These are phyloP conservation scores for Hyperoplus lanceolatus DNA, from an alignment of 2,797 vertebrate species.

Conservation along the genomic window DNA sequence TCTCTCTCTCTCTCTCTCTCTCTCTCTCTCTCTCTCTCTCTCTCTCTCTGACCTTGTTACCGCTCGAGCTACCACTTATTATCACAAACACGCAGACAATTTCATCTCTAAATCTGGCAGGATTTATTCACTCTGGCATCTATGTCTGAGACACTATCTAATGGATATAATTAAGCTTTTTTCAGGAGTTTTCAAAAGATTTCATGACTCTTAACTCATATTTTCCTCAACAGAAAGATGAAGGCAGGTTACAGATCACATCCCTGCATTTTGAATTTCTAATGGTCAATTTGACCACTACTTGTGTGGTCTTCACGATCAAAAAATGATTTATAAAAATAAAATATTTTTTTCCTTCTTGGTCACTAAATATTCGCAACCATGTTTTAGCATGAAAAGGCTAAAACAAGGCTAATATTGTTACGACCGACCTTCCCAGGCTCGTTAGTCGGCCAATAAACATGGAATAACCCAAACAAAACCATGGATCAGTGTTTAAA, in stretches of 20 bases:
- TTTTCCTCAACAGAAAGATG: constrained; percentile 36
- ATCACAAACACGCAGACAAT: constrained; percentile 61
- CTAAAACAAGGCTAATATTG: no score
- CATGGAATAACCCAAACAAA: no score
- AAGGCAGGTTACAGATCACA: constrained; percentile 7
- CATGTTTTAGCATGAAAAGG: not conserved
- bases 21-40: constrained; percentile 4
- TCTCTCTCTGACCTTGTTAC: constrained; percentile 51
- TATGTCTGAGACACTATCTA: constrained; percentile 62
- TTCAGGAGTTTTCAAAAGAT: constrained; percentile 47
- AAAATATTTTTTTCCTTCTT: not conserved
- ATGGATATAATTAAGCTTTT: constrained; percentile 53
- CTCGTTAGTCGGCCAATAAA: no score
- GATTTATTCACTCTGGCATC: constrained; percentile 67
- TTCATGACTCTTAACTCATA: constrained; percentile 41
- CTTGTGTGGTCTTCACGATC: not conserved
- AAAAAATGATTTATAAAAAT: not conserved
- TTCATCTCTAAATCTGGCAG: constrained; percentile 65
- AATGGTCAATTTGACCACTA: constrained; percentile 5
- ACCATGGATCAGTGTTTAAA: no score
- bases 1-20: constrained; percentile 24
- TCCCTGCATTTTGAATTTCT: constrained; percentile 1
- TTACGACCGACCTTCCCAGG: no score
- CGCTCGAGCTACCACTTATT: constrained; percentile 64
- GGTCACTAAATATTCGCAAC: not conserved